A percentile compares a stretch with the other conserved stretches of the same genome.
phyloP scores from a whole-genome alignment of 2,113 vertebrate genomes.

The Pteropus alecto region DNA sequence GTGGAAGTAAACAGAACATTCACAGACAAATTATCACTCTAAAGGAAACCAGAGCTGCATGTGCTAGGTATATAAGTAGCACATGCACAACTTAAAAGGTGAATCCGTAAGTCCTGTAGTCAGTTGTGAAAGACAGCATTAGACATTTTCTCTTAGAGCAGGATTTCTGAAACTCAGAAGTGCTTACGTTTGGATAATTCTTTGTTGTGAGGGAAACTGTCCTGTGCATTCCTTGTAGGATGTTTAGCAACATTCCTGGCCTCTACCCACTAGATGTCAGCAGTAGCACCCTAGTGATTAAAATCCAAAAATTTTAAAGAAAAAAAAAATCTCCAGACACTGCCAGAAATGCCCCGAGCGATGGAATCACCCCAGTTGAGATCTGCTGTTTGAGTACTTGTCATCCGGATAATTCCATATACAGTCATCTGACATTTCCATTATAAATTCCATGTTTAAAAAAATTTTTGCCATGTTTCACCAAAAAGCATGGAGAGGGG shows the following conservation, averaged over 20 bases:
- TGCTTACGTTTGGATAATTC: background rate
- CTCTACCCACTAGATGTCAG: background rate
- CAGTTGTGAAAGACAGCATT: background rate
- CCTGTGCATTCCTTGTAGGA: background rate
- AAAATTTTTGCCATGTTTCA: background rate
- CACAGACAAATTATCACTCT: background rate
- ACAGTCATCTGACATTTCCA: background rate
- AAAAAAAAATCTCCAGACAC: background rate
- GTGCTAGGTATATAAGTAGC: background rate
- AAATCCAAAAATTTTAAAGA: background rate
- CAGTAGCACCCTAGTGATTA: background rate
- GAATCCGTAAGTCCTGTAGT: background rate
- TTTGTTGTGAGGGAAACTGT: background rate
- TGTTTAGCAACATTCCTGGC: background rate
- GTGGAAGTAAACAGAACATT: background rate
- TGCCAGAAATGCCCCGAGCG: background rate
- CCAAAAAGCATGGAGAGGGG: background rate
- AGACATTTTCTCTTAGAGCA: background rate
- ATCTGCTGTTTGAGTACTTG: background rate
- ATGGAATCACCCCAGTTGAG: background rate
- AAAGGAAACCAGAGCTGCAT: background rate
- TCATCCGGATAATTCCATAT: background rate
- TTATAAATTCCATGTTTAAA: background rate
- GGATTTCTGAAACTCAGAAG: background rate
- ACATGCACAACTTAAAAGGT: background rate